Base-by-base conservation (phyloP, 2,888 invertebrate species). In the Seira ritae region DNA sequence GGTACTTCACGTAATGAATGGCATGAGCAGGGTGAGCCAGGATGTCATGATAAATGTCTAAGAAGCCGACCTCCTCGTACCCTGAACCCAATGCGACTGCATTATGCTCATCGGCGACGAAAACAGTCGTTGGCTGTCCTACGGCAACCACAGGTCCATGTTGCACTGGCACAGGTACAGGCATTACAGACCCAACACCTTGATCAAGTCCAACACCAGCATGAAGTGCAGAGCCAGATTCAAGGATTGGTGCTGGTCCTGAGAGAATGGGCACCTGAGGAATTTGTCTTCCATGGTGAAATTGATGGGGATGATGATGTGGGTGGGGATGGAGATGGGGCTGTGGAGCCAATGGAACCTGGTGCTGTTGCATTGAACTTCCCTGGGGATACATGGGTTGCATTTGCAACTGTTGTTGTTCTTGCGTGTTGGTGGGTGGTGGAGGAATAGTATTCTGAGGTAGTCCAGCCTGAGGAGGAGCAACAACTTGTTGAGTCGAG, bases 11-110 rank as follows among this genome's bases (percentile, higher is more conserved):
- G 77, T 60, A 4, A 46, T 20, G 4, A 74, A 73, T 12, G 55
- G 37, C 31, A 8, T 80, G 67, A 15, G 70, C 65, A 0, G 12
- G 81, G 60, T 82, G 55, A n/a, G 23, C 17, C 22, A 82, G 15
- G 20, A 82, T 66, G 4, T 82, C 66, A 17, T 82, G 31, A 50
- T 76, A 76, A 24, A 82, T 72, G 0, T 76, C 76, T 22, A 72
- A 12, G 12, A 75, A 70, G 10, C 79, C 79, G 6, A 22, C 50
- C 12, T 12, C 42, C 1, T 10, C 22, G 22, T 68, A 31, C 6
- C n/a, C 66, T 66, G 69, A 69, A 12, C 6, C 42, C n/a, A 31
- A 2, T 8, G 19, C 42, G 0, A 70, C 62, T 12, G 70, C 78
- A 19, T 78, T 20, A 0, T 76, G 37, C 6, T 24, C 20, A 37